Evolutionary conservation across 2,888 invertebrate species (phyloP), one percentile per base, ranked within the genome.

Genomic region (Anagyrus pseudococci): DNA sequence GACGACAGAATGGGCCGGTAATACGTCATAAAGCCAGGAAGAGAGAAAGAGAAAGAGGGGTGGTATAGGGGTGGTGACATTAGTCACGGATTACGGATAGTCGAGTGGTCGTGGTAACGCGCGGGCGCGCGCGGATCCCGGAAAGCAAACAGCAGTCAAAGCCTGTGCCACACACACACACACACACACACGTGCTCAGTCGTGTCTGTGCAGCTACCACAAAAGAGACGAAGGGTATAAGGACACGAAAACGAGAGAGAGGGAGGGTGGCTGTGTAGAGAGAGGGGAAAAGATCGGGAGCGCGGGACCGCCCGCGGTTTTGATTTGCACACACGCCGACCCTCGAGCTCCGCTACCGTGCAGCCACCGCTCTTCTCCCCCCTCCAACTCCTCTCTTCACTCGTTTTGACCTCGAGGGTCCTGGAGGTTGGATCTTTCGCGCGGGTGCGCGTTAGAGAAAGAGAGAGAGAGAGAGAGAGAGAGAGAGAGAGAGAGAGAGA

Each of bases 241-340:
- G n/a, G n/a, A n/a, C n/a, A n/a, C 17, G 41, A n/a, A 41, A 22
- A 23, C 4, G 29, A 55, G 54, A 49, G 15, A 33, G 29, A 25
- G 41, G 23, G 40, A 33, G 40, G 47, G 48, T 33, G 26, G 44
- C 17, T 23, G 13, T 22, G 49, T 25, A 29, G 2, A 37, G 10
- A 37, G 10, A 37, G 2, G 8, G 2, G 8, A 13, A 37, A 13
- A 37, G 15, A 37, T 37, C 33, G 33, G 37, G 48, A 23, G 50
- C 2, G 37, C n/a, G 43, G 17, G 68, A 64, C 62, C 68, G 66
- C 69, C 67, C 60, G 67, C 37, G 67, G 64, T 58, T 47, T 65
- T 62, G 58, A 67, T 67, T 67, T 64, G 64, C 67, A 61, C 67
- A 62, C 63, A 66, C 37, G 44, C n/a, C 22, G 33, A 41, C 49